Conservation (phyloP, 2,797 vertebrate species). For the Pelobates cultripes region DNA sequence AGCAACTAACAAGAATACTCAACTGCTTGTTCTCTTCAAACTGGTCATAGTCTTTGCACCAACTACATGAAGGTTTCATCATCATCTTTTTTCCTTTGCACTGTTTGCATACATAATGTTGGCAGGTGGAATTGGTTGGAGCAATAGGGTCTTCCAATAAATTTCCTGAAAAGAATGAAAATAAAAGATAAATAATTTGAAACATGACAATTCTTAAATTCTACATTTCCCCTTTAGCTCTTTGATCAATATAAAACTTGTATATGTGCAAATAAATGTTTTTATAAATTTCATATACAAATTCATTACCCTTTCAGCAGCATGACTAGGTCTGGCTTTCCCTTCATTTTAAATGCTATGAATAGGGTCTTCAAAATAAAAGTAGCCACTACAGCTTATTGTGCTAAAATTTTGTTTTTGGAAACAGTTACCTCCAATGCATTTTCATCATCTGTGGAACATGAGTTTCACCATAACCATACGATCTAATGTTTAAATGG, state of each 20-base stretch:
- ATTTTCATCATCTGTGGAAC: too few species aligned
- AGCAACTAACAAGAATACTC: conserved; percentile 93
- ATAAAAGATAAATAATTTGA: background rate
- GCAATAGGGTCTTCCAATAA: conserved; percentile 96
- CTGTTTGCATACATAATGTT: conserved; percentile 96
- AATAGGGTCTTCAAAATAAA: too few species aligned
- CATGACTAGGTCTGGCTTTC: background rate
- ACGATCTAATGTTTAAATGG: background rate
- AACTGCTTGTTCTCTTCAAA: conserved; percentile 96
- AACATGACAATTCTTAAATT: background rate
- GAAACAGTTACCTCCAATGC: too few species aligned
- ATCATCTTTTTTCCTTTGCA: conserved; percentile 99
- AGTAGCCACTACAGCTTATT: too few species aligned
- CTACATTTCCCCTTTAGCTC: too few species aligned
- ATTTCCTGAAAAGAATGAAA: conserved; percentile 77
- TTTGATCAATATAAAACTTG: background rate
- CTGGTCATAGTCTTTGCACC: conserved; percentile 98
- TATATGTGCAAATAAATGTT: background rate
- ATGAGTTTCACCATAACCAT: too few species aligned
- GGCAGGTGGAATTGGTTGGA: conserved; percentile 95
- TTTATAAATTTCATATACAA: background rate
- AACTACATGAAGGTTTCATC: conserved; percentile 98
- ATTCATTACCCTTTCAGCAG: background rate
- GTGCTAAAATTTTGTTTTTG: too few species aligned
- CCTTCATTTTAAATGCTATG: too few species aligned